Percentiles rank a stretch among this genome's conserved stretches.
These are phyloP conservation scores for Bilobella aurantiaca DNA, from an alignment of 1,140 invertebrate genomes.

Conservation along the genomic window DNA sequence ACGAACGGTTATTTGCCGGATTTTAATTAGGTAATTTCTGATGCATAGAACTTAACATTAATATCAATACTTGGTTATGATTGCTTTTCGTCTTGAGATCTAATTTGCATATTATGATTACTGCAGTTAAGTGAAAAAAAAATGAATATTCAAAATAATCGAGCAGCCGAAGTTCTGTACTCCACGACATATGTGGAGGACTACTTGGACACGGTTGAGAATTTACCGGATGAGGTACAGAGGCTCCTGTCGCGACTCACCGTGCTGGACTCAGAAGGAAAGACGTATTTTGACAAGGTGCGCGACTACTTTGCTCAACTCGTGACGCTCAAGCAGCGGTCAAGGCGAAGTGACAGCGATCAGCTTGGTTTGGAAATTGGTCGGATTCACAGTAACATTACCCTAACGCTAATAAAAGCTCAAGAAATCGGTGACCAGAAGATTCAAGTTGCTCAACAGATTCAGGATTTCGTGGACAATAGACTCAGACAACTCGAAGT, in stretches of 20 bases:
- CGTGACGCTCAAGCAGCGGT: background rate
- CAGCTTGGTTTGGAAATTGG: background rate
- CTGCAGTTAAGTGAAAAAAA: background rate
- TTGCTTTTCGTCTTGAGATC: no score
- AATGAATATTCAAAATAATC: conserved; percentile 43
- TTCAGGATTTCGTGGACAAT: conserved; percentile 84
- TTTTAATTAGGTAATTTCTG: no score
- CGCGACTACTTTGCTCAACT: background rate
- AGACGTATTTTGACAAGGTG: background rate
- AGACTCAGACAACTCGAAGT: conserved; percentile 78
- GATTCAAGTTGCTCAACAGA: conserved; percentile 69
- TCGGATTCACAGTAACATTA: conserved; percentile 41
- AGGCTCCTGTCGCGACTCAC: conserved; percentile 63
- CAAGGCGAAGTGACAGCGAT: background rate
- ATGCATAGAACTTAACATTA: no score
- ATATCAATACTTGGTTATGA: no score
- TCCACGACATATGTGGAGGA: conserved; percentile 88
- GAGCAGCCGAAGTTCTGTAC: conserved; percentile 76
- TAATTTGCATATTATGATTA: no score
- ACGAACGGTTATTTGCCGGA: no score
- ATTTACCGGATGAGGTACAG: conserved; percentile 87
- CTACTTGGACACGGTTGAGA: conserved; percentile 90
- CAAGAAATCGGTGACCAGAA: conserved; percentile 93
- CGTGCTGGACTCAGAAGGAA: background rate
- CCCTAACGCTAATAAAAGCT: conserved; percentile 68